These are phyloP conservation scores for Oryctes rhinoceros DNA, from an alignment of 1,140 invertebrate species.

Conservation along the genomic window DNA sequence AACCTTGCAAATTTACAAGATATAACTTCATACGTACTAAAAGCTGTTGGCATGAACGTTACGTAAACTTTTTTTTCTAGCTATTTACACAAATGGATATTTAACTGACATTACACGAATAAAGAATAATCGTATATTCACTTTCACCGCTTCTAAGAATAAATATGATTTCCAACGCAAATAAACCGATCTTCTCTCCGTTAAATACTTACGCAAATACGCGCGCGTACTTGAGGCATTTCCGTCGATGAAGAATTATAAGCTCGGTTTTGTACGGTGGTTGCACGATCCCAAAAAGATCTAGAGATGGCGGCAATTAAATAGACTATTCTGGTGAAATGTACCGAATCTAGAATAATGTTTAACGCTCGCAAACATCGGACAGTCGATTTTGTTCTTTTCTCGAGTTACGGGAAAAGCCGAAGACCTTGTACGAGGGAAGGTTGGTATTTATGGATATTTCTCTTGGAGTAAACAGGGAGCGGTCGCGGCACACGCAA, in stretches of 20 bases:
- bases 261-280: no score
- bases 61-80: not conserved
- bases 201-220: not conserved
- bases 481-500: not conserved
- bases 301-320: no score
- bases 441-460: slow-evolving; percentile 18
- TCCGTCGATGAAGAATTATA: no score
- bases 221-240: no score
- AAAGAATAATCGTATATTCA: not conserved
- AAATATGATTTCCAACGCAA: slow-evolving; percentile 12
- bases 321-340: no score
- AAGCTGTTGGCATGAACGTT: not conserved
- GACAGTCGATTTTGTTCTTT: not conserved
- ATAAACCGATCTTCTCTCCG: not conserved
- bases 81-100: not conserved
- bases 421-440: not conserved
- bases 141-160: slow-evolving; percentile 18
- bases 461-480: not conserved
- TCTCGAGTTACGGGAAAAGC: not conserved
- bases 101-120: slow-evolving; percentile 2
- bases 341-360: no score
- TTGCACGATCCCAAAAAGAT: no score
- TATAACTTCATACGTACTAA: no score
- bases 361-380: not conserved
- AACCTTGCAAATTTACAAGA: no score